Conservation (phyloP, 2,113 vertebrate genomes). For the rabbit (Oryctolagus cuniculus) region DNA sequence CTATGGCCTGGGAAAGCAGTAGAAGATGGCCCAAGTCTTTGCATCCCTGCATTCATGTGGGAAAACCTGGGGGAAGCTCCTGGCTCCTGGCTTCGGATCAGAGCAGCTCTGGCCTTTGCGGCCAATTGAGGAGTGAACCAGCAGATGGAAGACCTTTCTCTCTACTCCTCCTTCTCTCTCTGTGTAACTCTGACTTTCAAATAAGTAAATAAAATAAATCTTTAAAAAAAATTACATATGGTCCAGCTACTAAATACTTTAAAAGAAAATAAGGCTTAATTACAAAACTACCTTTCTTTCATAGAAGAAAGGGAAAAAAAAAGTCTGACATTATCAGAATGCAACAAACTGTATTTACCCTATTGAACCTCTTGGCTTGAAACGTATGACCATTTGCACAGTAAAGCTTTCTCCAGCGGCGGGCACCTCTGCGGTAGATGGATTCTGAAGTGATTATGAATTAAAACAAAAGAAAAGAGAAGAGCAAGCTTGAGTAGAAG, state of each 20-base stretch:
- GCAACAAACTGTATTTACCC: constrained; percentile 88
- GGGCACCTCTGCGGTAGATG: constrained; percentile 98
- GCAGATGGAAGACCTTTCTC: no score
- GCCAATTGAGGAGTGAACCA: no score
- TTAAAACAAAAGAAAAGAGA: neutral
- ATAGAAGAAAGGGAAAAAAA: neutral
- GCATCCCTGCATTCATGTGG: no score
- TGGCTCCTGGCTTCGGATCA: no score
- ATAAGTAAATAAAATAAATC: no score
- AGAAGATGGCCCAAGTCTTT: no score
- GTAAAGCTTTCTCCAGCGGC: constrained; percentile 99
- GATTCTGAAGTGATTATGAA: constrained; percentile 90
- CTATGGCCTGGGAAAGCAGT: no score
- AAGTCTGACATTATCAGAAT: constrained; percentile 67
- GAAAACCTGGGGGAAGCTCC: no score
- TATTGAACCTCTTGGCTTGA: constrained; percentile 99
- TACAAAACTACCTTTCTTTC: constrained; percentile 59
- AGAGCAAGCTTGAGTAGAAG: constrained; percentile 21
- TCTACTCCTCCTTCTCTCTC: no score
- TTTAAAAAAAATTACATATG: neutral
- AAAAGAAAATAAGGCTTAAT: constrained; percentile 2
- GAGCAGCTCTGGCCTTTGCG: no score
- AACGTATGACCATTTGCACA: constrained; percentile 98
- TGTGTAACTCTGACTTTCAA: no score
- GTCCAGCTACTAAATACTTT: neutral